These are phyloP conservation scores for Penelope pileata DNA, from an alignment of 2,113 vertebrate genomes.

Conservation along the genomic window DNA sequence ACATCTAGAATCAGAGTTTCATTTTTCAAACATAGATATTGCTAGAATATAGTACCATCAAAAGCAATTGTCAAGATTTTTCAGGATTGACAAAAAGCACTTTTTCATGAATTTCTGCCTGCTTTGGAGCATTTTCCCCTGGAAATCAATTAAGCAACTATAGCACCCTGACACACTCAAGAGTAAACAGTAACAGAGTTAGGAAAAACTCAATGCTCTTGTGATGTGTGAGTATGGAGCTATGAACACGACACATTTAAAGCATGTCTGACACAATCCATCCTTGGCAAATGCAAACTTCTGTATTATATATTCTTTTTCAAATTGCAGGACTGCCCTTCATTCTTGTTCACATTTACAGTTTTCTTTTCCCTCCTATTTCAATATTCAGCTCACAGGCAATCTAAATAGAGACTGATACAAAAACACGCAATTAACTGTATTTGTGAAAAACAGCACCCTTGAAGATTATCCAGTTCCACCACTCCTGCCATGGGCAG, in stretches of 20 bases:
- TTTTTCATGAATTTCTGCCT: neutral
- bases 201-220: conserved; percentile 12
- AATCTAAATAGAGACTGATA: neutral
- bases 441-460: rapidly evolving
- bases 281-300: neutral
- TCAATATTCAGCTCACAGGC: neutral
- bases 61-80: neutral
- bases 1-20: neutral
- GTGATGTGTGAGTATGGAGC: neutral
- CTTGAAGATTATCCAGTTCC: too few species aligned
- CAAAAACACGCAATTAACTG: neutral
- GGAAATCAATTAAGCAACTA: conserved; percentile 13
- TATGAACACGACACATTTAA: neutral
- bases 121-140: neutral
- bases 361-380: neutral
- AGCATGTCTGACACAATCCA: neutral
- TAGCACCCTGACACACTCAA: neutral
- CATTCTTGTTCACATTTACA: neutral
- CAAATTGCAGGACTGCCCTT: neutral
- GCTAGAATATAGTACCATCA: neutral
- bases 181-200: neutral
- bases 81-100: neutral
- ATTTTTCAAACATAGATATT: neutral
- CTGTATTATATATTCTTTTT: neutral
- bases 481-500: too few species aligned